These are phyloP conservation scores for Metacarcinus magister DNA, from an alignment of 2,888 invertebrate species.

Conservation along the genomic window DNA sequence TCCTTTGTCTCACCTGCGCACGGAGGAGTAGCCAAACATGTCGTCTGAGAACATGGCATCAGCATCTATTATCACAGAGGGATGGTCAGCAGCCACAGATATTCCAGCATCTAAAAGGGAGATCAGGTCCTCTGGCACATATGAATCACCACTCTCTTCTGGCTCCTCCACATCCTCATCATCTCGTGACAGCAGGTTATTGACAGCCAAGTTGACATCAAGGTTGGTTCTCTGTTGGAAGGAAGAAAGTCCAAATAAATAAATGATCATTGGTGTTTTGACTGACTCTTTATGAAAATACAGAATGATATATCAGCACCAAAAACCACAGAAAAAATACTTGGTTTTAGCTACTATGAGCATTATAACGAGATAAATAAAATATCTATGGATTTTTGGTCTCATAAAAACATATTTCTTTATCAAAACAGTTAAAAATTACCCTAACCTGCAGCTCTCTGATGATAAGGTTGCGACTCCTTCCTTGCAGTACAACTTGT, in stretches of 20 bases:
- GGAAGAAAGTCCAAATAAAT: background rate
- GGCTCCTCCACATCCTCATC: constrained; percentile 99
- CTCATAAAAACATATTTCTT: background rate
- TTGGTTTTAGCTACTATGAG: background rate
- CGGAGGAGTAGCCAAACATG: constrained; percentile 93
- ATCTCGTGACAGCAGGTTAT: constrained; percentile 98
- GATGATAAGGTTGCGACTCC: constrained; percentile 88
- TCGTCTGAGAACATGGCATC: constrained; percentile 98
- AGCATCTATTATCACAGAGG: constrained; percentile 96
- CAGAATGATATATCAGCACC: background rate
- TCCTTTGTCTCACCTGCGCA: constrained; percentile 71
- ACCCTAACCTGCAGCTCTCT: constrained; percentile 94
- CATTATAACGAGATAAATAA: background rate
- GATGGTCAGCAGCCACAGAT: constrained; percentile 90
- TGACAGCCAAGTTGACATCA: constrained; percentile 99
- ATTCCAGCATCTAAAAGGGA: background rate
- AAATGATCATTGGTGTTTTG: background rate
- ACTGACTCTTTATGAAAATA: background rate
- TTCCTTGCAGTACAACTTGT: constrained; percentile 82
- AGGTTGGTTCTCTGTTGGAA: constrained; percentile 93
- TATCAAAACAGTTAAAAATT: background rate
- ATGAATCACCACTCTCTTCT: constrained; percentile 93
- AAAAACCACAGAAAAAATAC: background rate
- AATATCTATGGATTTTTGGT: background rate
- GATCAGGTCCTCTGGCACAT: constrained; percentile 98